Evolutionary conservation across 2,113 vertebrate genomes (phyloP).

Genomic region (Prolemur simus): DNA sequence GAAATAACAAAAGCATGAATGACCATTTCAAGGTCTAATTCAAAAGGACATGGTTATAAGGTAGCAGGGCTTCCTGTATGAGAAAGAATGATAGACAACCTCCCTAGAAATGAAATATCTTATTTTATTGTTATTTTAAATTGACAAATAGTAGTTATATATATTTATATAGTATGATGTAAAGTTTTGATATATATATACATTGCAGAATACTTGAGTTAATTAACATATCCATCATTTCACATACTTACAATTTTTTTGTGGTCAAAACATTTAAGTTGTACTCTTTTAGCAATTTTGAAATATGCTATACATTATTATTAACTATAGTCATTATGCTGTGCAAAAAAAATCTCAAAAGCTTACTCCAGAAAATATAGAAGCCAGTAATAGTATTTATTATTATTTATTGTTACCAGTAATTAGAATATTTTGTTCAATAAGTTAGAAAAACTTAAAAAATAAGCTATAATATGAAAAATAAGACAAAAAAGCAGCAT

Average conservation of each 20-base stretch:
- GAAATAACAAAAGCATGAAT: slow-evolving; percentile 77
- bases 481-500: neutral
- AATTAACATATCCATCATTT: neutral
- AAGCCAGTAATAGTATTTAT: neutral
- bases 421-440: neutral
- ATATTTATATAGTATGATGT: neutral
- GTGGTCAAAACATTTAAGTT: neutral
- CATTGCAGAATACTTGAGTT: neutral
- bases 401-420: neutral
- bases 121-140: neutral
- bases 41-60: slow-evolving; percentile 48
- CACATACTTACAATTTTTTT: neutral
- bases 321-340: neutral
- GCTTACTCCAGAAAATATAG: neutral
- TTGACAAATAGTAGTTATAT: neutral
- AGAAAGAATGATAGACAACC: neutral
- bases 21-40: slow-evolving; percentile 76
- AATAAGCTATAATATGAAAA: neutral
- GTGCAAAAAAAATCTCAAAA: neutral
- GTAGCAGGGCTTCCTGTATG: slow-evolving; percentile 25
- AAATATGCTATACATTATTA: neutral
- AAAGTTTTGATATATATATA: neutral
- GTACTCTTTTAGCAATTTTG: neutral
- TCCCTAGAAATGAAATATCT: neutral
- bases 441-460: neutral